phyloP scores from a whole-genome alignment of 2,888 invertebrate genomes.

The Eupithecia vulgata region DNA sequence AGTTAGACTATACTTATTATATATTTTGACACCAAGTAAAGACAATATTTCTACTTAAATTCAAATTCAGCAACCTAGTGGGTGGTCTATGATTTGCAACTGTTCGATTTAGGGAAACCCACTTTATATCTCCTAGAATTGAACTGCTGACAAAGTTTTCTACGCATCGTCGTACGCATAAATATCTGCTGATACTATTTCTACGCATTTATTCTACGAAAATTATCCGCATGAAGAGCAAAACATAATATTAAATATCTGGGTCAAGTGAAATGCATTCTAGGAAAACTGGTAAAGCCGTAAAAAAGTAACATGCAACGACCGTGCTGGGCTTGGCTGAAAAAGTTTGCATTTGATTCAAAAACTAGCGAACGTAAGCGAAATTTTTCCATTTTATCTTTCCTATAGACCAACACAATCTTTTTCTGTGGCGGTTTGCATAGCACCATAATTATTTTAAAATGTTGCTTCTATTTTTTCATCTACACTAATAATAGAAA shows the following conservation, averaged over 20 bases:
- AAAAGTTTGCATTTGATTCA: conserved; percentile 4
- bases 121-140: conserved; percentile 14
- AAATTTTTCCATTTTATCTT: background rate
- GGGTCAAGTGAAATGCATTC: conserved; percentile 22
- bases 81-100: background rate
- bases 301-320: conserved; percentile 12
- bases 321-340: background rate
- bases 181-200: conserved; percentile 22
- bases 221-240: conserved; percentile 4
- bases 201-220: conserved; percentile 1
- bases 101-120: background rate
- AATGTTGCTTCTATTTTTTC: background rate
- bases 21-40: no score
- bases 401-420: background rate
- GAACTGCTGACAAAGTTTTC: conserved; percentile 12
- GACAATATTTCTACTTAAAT: background rate
- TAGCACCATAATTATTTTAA: background rate
- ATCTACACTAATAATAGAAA: no score
- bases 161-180: conserved; percentile 21
- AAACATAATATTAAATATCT: conserved; percentile 12
- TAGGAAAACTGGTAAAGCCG: conserved; percentile 19
- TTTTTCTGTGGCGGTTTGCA: background rate
- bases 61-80: background rate
- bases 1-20: no score
- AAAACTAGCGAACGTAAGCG: background rate